Percentiles rank a stretch among this genome's conserved stretches.
phyloP scores from a whole-genome alignment of 2,113 vertebrate species.

The Eira barbara region DNA sequence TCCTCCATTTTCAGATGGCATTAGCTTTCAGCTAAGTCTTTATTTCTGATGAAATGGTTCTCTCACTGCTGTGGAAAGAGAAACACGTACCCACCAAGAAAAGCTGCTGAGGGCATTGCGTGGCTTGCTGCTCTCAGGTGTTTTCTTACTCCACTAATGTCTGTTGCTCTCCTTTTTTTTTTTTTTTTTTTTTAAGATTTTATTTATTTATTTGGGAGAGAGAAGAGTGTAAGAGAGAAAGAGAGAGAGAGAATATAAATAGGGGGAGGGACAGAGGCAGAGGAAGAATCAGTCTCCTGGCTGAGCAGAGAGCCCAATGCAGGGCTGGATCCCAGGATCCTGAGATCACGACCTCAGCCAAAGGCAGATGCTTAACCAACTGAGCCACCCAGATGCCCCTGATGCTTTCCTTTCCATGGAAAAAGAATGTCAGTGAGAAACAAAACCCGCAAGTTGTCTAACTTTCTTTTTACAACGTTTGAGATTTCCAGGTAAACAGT shows the following conservation, averaged over 20 bases:
- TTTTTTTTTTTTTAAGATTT: neutral
- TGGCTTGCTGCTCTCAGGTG: neutral
- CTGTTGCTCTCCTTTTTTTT: neutral
- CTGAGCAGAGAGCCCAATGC: neutral
- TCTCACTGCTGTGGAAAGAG: neutral
- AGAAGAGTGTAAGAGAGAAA: neutral
- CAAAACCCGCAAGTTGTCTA: neutral
- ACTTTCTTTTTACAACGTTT: neutral
- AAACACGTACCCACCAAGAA: neutral
- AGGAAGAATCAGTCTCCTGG: neutral
- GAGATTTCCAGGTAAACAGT: neutral
- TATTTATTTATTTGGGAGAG: neutral
- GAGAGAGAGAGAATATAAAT: neutral
- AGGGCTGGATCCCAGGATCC: neutral
- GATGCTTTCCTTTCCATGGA: neutral
- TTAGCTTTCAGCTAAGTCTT: neutral
- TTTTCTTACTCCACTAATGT: neutral
- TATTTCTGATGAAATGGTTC: neutral
- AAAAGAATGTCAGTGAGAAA: neutral
- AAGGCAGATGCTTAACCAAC: neutral
- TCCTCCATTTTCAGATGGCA: neutral
- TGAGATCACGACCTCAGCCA: neutral
- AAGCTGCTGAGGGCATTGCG: neutral
- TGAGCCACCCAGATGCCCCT: neutral
- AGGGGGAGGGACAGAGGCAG: neutral